phyloP scores from a whole-genome alignment of 2,888 invertebrate species.

The Leucoma salicis region DNA sequence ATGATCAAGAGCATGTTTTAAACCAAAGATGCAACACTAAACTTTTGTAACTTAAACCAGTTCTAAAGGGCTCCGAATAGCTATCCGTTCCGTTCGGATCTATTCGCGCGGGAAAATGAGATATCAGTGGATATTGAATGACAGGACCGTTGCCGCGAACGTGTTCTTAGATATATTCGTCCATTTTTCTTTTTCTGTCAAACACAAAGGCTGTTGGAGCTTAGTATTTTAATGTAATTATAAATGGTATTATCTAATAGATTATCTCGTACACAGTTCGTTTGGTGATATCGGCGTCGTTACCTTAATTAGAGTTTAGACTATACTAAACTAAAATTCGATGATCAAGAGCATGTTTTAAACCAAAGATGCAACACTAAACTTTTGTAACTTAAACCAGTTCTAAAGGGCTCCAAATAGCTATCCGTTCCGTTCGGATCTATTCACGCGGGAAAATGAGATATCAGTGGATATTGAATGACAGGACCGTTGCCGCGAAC shows the following conservation, averaged over 20 bases:
- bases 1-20: background rate
- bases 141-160: conserved; percentile 56
- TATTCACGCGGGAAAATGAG: conserved; percentile 73
- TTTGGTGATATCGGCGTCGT: no score
- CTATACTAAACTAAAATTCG: no score
- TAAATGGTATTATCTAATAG: no score
- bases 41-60: conserved; percentile 40
- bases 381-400: conserved; percentile 40
- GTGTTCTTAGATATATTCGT: conserved; percentile 36
- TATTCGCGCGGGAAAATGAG: conserved; percentile 73
- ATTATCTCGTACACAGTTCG: no score
- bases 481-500: conserved; percentile 56
- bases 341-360: no score
- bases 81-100: conserved; percentile 59
- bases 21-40: background rate
- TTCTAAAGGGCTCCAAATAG: conserved; percentile 46
- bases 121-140: conserved; percentile 79
- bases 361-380: background rate
- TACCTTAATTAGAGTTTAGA: no score
- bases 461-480: conserved; percentile 79
- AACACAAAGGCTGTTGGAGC: conserved; percentile 33
- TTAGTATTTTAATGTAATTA: conserved; percentile 31
- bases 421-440: conserved; percentile 59
- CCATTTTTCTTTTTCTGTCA: conserved; percentile 39
- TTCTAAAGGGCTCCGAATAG: conserved; percentile 46